A percentile compares a stretch with the other conserved stretches of the same genome.
These are phyloP conservation scores for Trachymyrmex cornetzi DNA, from an alignment of 1,140 invertebrate species.

Conservation along the genomic window DNA sequence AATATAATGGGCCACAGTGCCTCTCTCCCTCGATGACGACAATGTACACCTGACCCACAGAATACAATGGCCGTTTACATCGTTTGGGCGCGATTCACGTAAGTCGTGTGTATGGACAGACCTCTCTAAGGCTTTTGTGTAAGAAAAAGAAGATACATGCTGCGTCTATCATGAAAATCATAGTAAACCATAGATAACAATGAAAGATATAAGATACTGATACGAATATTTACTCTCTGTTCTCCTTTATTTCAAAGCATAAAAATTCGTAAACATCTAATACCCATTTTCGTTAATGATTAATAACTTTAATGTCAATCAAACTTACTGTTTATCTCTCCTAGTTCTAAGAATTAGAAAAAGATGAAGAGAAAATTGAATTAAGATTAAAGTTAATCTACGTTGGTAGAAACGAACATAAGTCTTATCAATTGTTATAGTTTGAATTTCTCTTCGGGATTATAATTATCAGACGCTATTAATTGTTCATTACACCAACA, in stretches of 20 bases:
- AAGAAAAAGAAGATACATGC: slow-evolving; percentile 14
- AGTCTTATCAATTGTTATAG: no score
- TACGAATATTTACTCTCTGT: not conserved
- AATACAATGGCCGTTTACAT: slow-evolving; percentile 70
- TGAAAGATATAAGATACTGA: not conserved
- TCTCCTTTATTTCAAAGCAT: not conserved
- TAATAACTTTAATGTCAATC: no score
- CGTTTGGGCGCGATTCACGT: slow-evolving; percentile 65
- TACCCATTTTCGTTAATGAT: no score
- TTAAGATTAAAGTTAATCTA: no score
- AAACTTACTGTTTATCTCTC: no score
- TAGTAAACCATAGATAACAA: not conserved
- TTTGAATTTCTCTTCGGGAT: not conserved
- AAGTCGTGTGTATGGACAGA: slow-evolving; percentile 50
- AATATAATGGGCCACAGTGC: slow-evolving; percentile 77
- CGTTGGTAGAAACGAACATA: no score
- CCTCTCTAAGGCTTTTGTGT: slow-evolving; percentile 60
- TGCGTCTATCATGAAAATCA: slow-evolving; percentile 18
- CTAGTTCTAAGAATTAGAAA: no score
- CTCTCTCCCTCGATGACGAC: slow-evolving; percentile 29
- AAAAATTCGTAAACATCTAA: not conserved
- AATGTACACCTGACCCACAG: slow-evolving; percentile 71
- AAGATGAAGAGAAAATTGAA: no score
- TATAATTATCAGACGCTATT: slow-evolving; percentile 13
- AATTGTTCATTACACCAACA: slow-evolving; percentile 11